Conservation (phyloP, 2,113 vertebrate genomes). For the Henicopernis longicauda region DNA sequence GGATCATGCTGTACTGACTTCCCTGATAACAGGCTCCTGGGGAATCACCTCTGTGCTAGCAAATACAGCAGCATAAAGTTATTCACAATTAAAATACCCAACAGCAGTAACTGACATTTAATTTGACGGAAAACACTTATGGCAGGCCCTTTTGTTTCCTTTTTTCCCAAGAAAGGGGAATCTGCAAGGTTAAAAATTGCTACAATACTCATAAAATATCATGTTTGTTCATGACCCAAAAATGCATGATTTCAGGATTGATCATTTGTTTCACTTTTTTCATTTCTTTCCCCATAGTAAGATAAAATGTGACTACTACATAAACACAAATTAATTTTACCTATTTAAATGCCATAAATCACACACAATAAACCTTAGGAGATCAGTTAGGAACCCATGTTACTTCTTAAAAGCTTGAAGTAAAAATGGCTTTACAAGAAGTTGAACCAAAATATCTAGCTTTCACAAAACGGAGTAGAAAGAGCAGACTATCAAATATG, state of each 20-base stretch:
- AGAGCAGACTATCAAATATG: background rate
- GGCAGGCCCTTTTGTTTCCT: background rate
- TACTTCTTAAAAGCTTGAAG: background rate
- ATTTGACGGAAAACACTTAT: background rate
- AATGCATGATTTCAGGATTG: background rate
- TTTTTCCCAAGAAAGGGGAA: background rate
- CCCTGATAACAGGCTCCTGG: background rate
- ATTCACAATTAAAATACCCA: background rate
- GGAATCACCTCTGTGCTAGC: background rate
- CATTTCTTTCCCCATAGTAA: background rate
- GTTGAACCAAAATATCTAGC: background rate
- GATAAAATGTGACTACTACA: background rate
- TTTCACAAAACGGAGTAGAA: background rate
- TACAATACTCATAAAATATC: background rate
- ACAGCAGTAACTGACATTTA: background rate
- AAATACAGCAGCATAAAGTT: background rate
- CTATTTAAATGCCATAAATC: background rate
- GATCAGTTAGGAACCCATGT: background rate
- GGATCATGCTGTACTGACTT: background rate
- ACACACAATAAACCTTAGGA: background rate
- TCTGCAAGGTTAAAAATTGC: background rate
- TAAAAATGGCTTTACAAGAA: background rate
- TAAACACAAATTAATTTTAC: background rate
- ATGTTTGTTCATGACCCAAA: background rate
- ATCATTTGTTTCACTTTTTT: background rate